phyloP scores from a whole-genome alignment of 2,888 invertebrate genomes.

The Stenodema calcarata region DNA sequence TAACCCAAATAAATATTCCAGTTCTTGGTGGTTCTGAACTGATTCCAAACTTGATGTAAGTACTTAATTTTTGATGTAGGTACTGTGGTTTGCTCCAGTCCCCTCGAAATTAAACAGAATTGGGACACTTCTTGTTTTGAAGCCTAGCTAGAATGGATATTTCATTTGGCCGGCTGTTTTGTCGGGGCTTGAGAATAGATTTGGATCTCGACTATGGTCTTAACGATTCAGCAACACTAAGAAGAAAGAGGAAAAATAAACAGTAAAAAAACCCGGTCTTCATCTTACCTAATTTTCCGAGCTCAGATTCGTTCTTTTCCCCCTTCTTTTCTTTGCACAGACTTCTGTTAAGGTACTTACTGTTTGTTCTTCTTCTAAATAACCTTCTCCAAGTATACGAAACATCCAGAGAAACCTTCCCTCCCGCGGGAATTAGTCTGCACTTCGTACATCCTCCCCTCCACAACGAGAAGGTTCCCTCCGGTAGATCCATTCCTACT shows the following conservation, averaged over 20 bases:
- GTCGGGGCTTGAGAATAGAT: no score
- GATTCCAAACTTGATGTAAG: no score
- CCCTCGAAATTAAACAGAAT: no score
- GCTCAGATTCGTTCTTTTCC: not conserved
- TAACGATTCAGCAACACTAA: no score
- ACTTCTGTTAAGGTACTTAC: conserved; percentile 14
- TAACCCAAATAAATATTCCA: no score
- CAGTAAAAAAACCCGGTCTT: not conserved
- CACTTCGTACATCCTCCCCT: not conserved
- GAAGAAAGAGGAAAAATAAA: not conserved
- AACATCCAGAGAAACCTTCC: conserved; percentile 9
- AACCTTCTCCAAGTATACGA: conserved; percentile 28
- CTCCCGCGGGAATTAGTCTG: conserved; percentile 31
- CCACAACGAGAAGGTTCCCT: not conserved
- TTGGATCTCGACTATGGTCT: no score
- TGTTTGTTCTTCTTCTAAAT: conserved; percentile 43
- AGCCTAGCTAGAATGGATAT: no score
- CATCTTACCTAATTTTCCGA: not conserved
- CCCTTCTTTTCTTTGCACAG: conserved; percentile 25
- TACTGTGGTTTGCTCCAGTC: no score
- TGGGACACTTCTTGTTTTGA: no score
- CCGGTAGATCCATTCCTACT: conserved; percentile 5
- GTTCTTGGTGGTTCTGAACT: no score
- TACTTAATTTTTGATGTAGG: no score
- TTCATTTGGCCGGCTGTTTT: no score